Conservation (phyloP, 2,113 vertebrate genomes). For the Thalassoma bifasciatum region DNA sequence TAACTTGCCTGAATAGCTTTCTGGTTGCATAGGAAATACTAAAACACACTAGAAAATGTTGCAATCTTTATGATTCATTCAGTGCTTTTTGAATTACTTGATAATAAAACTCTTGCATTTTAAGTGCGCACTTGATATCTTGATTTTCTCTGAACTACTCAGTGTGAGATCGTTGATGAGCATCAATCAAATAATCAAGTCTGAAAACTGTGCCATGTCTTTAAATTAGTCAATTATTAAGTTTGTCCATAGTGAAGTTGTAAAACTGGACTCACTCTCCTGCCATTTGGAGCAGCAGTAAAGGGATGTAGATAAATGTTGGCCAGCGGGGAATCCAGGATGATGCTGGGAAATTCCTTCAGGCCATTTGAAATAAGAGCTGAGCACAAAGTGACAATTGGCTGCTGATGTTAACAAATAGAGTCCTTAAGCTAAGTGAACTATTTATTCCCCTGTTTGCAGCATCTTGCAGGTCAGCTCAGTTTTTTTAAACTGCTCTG, state of each 20-base stretch:
- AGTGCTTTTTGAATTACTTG: no score
- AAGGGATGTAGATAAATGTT: slow-evolving; percentile 47
- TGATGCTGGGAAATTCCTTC: slow-evolving; percentile 43
- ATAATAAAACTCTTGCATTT: no score
- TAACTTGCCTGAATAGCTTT: neutral
- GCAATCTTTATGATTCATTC: no score
- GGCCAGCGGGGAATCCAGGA: slow-evolving; percentile 31
- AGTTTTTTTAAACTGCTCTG: neutral
- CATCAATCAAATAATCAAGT: neutral
- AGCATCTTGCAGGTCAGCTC: neutral
- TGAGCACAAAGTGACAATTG: slow-evolving; percentile 31
- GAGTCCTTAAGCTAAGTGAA: slow-evolving; percentile 11
- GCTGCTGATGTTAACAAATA: slow-evolving; percentile 29
- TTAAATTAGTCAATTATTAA: slow-evolving; percentile 30
- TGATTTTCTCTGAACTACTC: neutral
- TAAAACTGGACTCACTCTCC: slow-evolving; percentile 12
- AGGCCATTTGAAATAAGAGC: slow-evolving; percentile 37
- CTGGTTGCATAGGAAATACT: no score
- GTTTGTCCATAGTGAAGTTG: neutral
- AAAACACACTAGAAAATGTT: no score
- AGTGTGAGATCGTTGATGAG: neutral
- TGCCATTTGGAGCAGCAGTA: slow-evolving; percentile 20
- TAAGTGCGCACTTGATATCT: neutral
- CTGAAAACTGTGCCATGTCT: neutral
- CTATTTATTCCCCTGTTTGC: neutral